A percentile compares a stretch with the other conserved stretches of the same genome.
Conservation (phyloP, 2,113 vertebrate species). For the Tauraco erythrolophus region DNA sequence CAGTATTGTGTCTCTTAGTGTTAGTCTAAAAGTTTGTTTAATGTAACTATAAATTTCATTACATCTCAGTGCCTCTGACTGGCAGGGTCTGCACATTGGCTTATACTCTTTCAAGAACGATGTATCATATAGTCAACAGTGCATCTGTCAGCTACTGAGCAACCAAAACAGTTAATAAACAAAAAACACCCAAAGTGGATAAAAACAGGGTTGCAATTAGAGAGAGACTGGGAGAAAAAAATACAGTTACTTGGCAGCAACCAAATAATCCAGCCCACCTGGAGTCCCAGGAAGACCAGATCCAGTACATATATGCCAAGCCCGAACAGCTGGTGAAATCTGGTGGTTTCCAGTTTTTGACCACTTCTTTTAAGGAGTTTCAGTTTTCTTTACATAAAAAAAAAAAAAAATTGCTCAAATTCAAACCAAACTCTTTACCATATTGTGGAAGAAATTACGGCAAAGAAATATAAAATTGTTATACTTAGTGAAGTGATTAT, state of each 20-base stretch:
- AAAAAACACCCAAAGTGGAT: no score
- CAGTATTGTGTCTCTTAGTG: background rate
- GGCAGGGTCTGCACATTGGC: background rate
- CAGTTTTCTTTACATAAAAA: background rate
- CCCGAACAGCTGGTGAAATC: background rate
- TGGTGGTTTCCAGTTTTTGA: background rate
- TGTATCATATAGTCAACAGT: rapidly evolving
- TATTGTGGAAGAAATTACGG: background rate
- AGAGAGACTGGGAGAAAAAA: background rate
- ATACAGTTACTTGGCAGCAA: background rate
- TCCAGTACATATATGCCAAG: background rate
- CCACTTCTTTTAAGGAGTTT: background rate
- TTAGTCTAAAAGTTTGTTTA: background rate
- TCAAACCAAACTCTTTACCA: background rate
- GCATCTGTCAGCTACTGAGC: background rate
- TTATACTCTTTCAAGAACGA: background rate
- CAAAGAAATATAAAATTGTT: background rate
- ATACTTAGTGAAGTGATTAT: background rate
- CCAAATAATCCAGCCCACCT: background rate
- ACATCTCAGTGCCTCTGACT: background rate
- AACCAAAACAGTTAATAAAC: background rate
- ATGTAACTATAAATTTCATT: background rate
- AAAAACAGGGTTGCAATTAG: background rate
- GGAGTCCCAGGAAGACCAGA: background rate
- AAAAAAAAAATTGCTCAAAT: background rate